These are phyloP conservation scores for Cylas formicarius DNA, from an alignment of 1,140 invertebrate species.

Conservation along the genomic window DNA sequence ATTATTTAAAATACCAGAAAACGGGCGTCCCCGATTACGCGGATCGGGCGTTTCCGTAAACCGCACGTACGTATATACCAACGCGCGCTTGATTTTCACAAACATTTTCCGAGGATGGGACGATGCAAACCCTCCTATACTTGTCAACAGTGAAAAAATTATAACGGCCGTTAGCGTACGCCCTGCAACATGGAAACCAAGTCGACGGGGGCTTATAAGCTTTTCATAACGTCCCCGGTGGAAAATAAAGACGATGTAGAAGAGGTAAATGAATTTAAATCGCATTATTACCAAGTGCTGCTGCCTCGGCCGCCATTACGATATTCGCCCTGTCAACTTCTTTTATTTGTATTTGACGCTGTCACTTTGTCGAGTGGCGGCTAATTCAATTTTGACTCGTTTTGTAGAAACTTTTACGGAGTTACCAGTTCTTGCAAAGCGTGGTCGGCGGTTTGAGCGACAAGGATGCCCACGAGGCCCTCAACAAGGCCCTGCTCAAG, in stretches of 20 bases:
- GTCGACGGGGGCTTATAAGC: constrained; percentile 50
- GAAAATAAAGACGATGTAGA: constrained; percentile 78
- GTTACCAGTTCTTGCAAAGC: constrained; percentile 66
- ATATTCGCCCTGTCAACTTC: constrained; percentile 44
- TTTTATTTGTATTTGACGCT: constrained; percentile 38
- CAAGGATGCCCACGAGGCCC: constrained; percentile 85
- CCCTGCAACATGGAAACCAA: constrained; percentile 49
- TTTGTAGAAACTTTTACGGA: constrained; percentile 79
- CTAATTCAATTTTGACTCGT: constrained; percentile 41
- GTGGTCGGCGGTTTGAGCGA: constrained; percentile 78
- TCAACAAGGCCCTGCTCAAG: constrained; percentile 82
- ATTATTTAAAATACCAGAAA: too few relatives aligned
- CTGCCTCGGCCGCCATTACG: constrained; percentile 51
- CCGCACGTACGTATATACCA: constrained; percentile 36
- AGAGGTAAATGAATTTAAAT: constrained; percentile 60
- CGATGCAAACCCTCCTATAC: constrained; percentile 49
- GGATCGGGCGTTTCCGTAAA: constrained; percentile 14
- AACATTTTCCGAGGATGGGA: constrained; percentile 46
- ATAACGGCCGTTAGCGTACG: constrained; percentile 36
- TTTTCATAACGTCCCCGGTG: constrained; percentile 58
- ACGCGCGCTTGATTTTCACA: constrained; percentile 41
- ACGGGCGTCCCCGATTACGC: too few relatives aligned
- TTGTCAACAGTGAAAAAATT: constrained; percentile 45
- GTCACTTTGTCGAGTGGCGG: constrained; percentile 31
- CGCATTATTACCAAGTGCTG: constrained; percentile 49